Conservation (phyloP, 2,797 vertebrate species). For the Alosa sapidissima region DNA sequence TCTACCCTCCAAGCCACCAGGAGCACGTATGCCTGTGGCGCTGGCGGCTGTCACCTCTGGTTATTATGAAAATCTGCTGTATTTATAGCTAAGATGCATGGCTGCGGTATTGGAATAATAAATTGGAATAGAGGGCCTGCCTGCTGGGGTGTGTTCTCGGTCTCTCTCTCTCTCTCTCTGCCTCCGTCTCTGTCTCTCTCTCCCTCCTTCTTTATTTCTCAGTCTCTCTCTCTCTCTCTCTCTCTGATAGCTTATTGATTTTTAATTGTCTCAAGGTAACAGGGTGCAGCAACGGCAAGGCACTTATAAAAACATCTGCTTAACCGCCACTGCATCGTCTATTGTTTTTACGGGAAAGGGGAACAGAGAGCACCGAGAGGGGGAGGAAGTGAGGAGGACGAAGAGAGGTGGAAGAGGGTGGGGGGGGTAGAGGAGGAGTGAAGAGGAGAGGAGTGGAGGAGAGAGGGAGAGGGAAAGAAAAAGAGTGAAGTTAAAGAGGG, state of each 20-base stretch:
- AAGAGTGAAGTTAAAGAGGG: too few species aligned
- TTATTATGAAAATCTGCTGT: neutral
- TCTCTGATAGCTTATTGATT: slow-evolving; percentile 22
- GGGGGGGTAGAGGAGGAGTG: too few species aligned
- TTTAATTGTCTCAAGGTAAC: slow-evolving; percentile 5
- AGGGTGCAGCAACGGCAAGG: neutral
- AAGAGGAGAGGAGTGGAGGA: too few species aligned
- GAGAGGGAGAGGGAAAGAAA: too few species aligned
- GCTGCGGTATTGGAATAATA: neutral
- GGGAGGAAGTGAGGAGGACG: too few species aligned
- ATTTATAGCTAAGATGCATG: neutral
- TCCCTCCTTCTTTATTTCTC: neutral
- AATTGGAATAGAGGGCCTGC: too few species aligned
- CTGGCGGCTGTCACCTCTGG: neutral
- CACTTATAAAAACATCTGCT: slow-evolving; percentile 5
- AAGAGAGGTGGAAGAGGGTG: too few species aligned
- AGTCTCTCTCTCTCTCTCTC: neutral
- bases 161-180: neutral
- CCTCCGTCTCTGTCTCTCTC: neutral
- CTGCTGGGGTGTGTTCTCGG: too few species aligned
- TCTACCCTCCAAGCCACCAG: too few species aligned
- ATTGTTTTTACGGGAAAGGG: neutral
- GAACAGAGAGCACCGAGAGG: neutral
- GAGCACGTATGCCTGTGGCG: neutral
- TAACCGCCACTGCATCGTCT: neutral